Evolutionary conservation across 2,888 invertebrate species (phyloP).

Genomic region (Drosophila yooni): DNA sequence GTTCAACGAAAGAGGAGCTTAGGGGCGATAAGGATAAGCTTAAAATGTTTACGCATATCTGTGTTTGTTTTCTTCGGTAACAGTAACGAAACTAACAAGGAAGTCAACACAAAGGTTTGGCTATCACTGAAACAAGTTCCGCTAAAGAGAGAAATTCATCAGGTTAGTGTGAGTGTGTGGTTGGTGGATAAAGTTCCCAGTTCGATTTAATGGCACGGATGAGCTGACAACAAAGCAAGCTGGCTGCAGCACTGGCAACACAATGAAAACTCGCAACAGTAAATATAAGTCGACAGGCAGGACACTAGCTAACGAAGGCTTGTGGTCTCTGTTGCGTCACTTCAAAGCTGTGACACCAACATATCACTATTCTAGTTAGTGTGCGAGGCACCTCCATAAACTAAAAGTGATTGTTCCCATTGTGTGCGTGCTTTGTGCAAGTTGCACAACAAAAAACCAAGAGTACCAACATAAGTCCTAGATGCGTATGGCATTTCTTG

Average conservation of each 20-base stretch:
- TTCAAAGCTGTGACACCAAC: conserved; percentile 38
- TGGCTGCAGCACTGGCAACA: conserved; percentile 28
- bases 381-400: conserved; percentile 9
- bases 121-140: conserved; percentile 16
- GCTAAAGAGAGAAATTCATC: conserved; percentile 25
- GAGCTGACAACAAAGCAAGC: conserved; percentile 58
- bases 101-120: conserved; percentile 31
- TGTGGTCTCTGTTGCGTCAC: conserved; percentile 26
- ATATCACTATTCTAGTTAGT: conserved; percentile 18
- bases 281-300: conserved; percentile 44
- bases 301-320: conserved; percentile 45
- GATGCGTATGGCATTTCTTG: neutral
- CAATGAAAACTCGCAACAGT: conserved; percentile 50
- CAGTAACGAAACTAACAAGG: conserved; percentile 20
- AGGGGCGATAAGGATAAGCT: conserved; percentile 24
- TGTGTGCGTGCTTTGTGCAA: neutral
- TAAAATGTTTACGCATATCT: conserved; percentile 38
- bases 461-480: neutral
- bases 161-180: conserved; percentile 10
- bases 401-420: conserved; percentile 1
- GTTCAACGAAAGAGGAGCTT: conserved; percentile 18
- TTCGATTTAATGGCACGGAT: conserved; percentile 51
- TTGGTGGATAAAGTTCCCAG: conserved; percentile 41
- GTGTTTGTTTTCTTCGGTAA: neutral
- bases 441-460: neutral